Conservation (phyloP, 1,140 invertebrate species). For the Caenorhabditis latens region DNA sequence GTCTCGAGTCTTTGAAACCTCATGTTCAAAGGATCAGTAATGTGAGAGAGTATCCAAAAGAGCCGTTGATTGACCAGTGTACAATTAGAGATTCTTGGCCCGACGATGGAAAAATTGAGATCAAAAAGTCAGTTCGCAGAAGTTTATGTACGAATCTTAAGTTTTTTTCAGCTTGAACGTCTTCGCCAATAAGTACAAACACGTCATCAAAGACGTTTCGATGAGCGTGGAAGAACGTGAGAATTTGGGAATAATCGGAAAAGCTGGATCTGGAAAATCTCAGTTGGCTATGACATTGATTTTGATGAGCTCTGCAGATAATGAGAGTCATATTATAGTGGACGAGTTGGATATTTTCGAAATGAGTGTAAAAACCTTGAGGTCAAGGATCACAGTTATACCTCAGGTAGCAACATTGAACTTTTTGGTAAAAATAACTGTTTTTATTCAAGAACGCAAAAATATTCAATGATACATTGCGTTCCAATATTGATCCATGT, state of each 20-base stretch:
- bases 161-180: conserved; percentile 10
- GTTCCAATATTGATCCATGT: conserved; percentile 90
- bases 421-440: neutral
- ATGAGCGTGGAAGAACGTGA: conserved; percentile 10
- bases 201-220: conserved; percentile 37
- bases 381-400: conserved; percentile 44
- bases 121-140: neutral
- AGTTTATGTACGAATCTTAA: neutral
- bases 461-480: conserved; percentile 86
- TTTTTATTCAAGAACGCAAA: neutral
- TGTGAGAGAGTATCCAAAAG: conserved; percentile 36
- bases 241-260: conserved; percentile 24
- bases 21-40: conserved; percentile 43
- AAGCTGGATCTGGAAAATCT: conserved; percentile 45
- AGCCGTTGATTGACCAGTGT: conserved; percentile 23
- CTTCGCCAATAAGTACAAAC: conserved; percentile 42
- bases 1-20: conserved; percentile 2
- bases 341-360: conserved; percentile 44
- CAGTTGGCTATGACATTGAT: conserved; percentile 35
- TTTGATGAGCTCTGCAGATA: conserved; percentile 33
- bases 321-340: conserved; percentile 25
- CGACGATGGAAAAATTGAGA: conserved; percentile 35
- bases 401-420: neutral
- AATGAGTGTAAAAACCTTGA: conserved; percentile 32
- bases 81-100: conserved; percentile 50